Percentiles rank a stretch among this genome's conserved stretches.
phyloP scores from a whole-genome alignment of 2,888 invertebrate species.

The Eupithecia tripunctaria region DNA sequence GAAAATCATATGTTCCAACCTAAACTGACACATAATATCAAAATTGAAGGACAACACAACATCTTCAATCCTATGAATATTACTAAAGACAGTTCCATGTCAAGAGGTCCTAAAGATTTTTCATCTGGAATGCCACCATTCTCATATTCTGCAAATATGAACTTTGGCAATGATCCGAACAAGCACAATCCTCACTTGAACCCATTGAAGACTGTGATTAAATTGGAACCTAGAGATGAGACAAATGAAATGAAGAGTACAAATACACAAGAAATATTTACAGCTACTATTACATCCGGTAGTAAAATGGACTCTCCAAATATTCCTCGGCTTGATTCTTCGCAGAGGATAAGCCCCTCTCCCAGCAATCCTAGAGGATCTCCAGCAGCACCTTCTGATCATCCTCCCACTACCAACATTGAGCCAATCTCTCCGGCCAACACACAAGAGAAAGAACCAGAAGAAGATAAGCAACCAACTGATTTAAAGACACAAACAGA shows the following conservation, averaged over 20 bases:
- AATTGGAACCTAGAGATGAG: slow-evolving; percentile 82
- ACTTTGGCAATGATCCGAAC: slow-evolving; percentile 71
- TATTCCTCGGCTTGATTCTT: slow-evolving; percentile 71
- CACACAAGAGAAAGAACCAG: slow-evolving; percentile 76
- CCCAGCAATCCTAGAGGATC: slow-evolving; percentile 73
- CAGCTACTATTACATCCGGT: slow-evolving; percentile 76
- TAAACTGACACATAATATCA: slow-evolving; percentile 74
- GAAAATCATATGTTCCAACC: slow-evolving; percentile 78
- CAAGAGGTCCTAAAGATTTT: slow-evolving; percentile 78
- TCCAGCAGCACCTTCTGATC: slow-evolving; percentile 77
- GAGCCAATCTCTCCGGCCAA: slow-evolving; percentile 79
- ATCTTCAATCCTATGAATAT: slow-evolving; percentile 79
- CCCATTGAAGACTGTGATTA: slow-evolving; percentile 80
- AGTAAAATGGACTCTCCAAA: slow-evolving; percentile 77
- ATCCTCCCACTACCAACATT: slow-evolving; percentile 69
- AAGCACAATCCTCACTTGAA: slow-evolving; percentile 77
- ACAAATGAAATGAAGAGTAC: slow-evolving; percentile 75
- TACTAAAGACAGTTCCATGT: slow-evolving; percentile 74
- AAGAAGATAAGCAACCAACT: slow-evolving; percentile 79
- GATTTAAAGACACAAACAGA: slow-evolving; percentile 75
- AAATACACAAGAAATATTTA: slow-evolving; percentile 80
- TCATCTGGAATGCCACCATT: slow-evolving; percentile 71
- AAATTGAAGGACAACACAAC: slow-evolving; percentile 75
- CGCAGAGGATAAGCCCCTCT: slow-evolving; percentile 78
- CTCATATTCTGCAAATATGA: slow-evolving; percentile 72